Conservation (phyloP, 1,140 invertebrate genomes). For the Lamellibrachia luymesi region DNA sequence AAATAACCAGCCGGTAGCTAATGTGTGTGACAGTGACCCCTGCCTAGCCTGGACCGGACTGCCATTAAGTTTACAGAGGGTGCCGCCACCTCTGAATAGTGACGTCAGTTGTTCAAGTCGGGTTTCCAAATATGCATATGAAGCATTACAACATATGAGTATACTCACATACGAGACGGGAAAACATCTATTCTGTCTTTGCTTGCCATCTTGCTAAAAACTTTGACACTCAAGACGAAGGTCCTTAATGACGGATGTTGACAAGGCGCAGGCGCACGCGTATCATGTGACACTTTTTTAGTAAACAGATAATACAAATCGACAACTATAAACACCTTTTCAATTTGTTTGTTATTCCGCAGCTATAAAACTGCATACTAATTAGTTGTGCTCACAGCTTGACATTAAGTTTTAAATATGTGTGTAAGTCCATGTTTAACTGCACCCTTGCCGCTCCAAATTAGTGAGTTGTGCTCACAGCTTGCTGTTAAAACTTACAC, state of each 20-base stretch:
- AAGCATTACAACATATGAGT: conserved; percentile 14
- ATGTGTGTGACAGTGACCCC: background rate
- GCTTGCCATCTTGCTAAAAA: conserved; percentile 73
- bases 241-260: background rate
- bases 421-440: too few species aligned
- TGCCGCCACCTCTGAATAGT: background rate
- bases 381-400: too few species aligned
- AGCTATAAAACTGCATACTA: too few species aligned
- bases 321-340: background rate
- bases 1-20: background rate
- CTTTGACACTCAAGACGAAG: conserved; percentile 12
- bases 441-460: too few species aligned
- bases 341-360: too few species aligned
- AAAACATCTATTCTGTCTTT: conserved; percentile 95
- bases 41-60: background rate
- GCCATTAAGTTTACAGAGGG: conserved; percentile 10
- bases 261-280: background rate
- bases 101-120: background rate
- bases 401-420: too few species aligned
- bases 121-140: background rate
- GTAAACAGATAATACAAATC: background rate
- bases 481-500: too few species aligned
- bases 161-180: conserved; percentile 92
- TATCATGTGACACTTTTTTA: background rate
- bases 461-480: too few species aligned